Evolutionary conservation across 2,888 invertebrate species (phyloP), one percentile per base, ranked within the genome.

Genomic region (Zhengitettix transpicula): DNA sequence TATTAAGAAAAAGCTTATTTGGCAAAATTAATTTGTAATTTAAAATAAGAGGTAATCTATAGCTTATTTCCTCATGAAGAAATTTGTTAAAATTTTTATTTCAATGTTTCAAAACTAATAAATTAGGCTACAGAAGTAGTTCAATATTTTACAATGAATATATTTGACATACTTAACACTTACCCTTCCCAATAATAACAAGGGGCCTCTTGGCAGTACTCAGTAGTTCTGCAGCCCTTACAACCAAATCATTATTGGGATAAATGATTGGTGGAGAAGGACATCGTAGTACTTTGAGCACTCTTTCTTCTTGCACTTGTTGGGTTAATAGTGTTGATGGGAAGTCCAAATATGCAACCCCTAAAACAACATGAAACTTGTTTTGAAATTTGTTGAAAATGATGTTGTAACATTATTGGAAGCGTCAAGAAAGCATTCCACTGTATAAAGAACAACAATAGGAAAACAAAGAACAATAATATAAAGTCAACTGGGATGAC

Each of bases 121-220:
- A 28, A 28, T 28, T 28, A 28, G 7, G 28, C 28, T 28, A 28
- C 2, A 28, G 28, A 28, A 28, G 3, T 28, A 28, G 28, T 28
- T 5, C 28, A 28, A 7, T 28, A 28, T n/a, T n/a, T n/a, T n/a
- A n/a, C n/a, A n/a, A n/a, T 28, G 7, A 28, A 28, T 28, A 28
- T 28, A 28, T 28, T 28, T 5, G 28, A 7, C 2, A 28, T 28
- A 28, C 7, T 7, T 40, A 14, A 11, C 12, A 44, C 14, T 64
- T 67, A 78, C 82, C 83, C 77, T 97, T 96, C 62, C 96, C 96
- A 42, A 95, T 78, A 60, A 97, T 87, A 1, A 97, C 79, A 42
- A 97, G 76, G 0, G 97, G 97, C n/a, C 84, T 80, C 68, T 83
- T 78, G 0, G 97, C 91, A 55, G 73, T 72, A 0, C 78, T 73